Evolutionary conservation across 2,888 invertebrate species (phyloP).

Genomic region (Agrilus mali): DNA sequence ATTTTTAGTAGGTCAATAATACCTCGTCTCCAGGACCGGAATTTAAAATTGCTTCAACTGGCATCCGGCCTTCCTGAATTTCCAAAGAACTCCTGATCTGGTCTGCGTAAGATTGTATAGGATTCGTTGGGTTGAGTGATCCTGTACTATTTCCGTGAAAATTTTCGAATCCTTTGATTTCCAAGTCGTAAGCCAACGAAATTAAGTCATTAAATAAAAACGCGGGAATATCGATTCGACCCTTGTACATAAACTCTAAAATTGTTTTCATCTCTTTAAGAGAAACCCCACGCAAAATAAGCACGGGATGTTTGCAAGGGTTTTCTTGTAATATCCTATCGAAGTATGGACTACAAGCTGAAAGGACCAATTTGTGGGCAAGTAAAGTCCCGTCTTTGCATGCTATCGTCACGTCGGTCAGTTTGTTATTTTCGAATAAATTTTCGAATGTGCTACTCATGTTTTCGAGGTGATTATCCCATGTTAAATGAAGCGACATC

Average conservation of each 20-base stretch:
- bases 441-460: conserved; percentile 55
- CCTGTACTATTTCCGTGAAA: not conserved
- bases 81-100: too few species aligned
- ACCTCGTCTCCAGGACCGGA: too few species aligned
- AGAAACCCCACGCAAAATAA: conserved; percentile 55
- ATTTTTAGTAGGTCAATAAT: too few species aligned
- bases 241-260: conserved; percentile 59
- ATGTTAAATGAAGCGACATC: conserved; percentile 46
- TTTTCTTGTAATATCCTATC: conserved; percentile 63
- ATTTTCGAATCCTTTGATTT: conserved; percentile 46
- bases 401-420: conserved; percentile 58
- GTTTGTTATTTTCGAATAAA: conserved; percentile 53
- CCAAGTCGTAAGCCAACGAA: conserved; percentile 54
- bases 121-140: too few species aligned
- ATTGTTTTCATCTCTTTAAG: conserved; percentile 53
- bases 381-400: conserved; percentile 59
- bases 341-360: conserved; percentile 66
- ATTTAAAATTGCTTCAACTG: too few species aligned
- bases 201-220: conserved; percentile 49
- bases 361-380: conserved; percentile 59
- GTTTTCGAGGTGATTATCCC: conserved; percentile 64
- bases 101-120: too few species aligned
- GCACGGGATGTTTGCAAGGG: conserved; percentile 59
- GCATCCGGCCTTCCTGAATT: too few species aligned
- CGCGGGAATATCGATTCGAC: conserved; percentile 53